Conservation (phyloP, 2,113 vertebrate genomes). For the Pampusana beccarii region DNA sequence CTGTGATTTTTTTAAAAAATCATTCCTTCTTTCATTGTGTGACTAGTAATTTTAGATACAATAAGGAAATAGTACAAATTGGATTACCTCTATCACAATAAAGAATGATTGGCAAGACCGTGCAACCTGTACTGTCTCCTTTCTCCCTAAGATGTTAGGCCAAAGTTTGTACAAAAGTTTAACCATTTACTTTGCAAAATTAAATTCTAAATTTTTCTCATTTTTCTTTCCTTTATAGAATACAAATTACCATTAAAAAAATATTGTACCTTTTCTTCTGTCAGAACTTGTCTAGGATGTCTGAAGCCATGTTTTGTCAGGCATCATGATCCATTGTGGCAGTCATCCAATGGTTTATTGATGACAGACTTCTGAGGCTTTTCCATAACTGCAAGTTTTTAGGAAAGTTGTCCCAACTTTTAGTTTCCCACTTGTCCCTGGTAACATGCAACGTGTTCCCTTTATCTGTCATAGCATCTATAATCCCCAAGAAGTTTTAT, state of each 20-base stretch:
- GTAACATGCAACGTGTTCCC: background rate
- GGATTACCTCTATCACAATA: background rate
- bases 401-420: background rate
- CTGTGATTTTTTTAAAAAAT: background rate
- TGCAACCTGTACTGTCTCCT: background rate
- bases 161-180: background rate
- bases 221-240: background rate
- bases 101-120: background rate
- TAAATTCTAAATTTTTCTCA: background rate
- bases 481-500: background rate
- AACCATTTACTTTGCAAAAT: background rate
- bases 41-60: background rate
- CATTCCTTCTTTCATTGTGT: background rate
- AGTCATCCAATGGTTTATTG: background rate
- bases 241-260: background rate
- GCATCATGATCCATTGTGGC: background rate
- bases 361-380: background rate
- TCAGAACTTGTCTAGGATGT: background rate
- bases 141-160: background rate
- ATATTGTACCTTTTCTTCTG: background rate
- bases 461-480: background rate
- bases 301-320: background rate
- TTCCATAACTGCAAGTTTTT: background rate
- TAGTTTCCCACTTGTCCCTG: background rate
- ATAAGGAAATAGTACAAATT: background rate